These are phyloP conservation scores for Heterotis niloticus DNA, from an alignment of 2,113 vertebrate species.

Conservation along the genomic window DNA sequence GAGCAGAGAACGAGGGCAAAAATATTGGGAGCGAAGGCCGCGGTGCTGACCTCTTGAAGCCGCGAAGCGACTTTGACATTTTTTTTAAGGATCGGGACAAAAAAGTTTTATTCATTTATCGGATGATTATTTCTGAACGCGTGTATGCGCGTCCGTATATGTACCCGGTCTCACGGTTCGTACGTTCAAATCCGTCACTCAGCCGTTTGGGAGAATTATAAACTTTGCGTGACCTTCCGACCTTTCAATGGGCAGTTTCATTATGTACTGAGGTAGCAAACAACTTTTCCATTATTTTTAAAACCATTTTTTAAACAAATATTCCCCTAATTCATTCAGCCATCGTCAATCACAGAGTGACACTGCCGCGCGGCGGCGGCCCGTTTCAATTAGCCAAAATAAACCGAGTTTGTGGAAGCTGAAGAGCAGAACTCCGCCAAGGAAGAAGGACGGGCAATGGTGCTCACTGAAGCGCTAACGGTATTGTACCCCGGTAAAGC, in stretches of 20 bases:
- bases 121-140: not conserved
- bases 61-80: too few relatives aligned
- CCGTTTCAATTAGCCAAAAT: not conserved
- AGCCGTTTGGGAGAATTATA: too few relatives aligned
- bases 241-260: not conserved
- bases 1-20: constrained; percentile 60
- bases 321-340: too few relatives aligned
- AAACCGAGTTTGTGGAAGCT: not conserved
- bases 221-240: not conserved
- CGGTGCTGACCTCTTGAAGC: constrained; percentile 64
- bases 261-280: not conserved
- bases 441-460: not conserved
- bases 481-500: constrained; percentile 19
- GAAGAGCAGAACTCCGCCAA: not conserved
- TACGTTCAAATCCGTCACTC: too few relatives aligned
- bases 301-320: not conserved
- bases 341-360: not conserved
- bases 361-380: too few relatives aligned
- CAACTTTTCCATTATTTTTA: not conserved
- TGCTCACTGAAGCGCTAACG: constrained; percentile 9
- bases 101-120: not conserved
- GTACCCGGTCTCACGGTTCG: not conserved
- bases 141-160: not conserved
- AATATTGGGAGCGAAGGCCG: constrained; percentile 63
- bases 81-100: not conserved